Conservation (phyloP, 2,888 invertebrate genomes). For the Heliconius erato region DNA sequence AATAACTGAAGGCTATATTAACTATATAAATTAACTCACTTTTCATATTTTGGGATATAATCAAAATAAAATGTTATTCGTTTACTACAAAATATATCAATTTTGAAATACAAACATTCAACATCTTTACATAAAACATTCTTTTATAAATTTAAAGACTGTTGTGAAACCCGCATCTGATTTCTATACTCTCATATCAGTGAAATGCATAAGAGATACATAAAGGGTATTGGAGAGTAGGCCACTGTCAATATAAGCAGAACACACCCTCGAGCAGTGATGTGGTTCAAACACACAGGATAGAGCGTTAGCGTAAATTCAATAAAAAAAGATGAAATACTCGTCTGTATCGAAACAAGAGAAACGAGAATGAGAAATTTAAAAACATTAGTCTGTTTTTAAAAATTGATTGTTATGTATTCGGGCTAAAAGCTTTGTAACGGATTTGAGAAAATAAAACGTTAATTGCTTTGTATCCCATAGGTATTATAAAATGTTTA, state of each 20-base stretch:
- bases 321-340: background rate
- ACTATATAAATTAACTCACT: background rate
- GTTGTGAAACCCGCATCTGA: slow-evolving; percentile 2
- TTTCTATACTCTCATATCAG: slow-evolving; percentile 53
- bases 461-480: background rate
- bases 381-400: background rate
- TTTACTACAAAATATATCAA: background rate
- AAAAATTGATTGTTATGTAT: background rate
- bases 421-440: background rate
- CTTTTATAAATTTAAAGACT: background rate
- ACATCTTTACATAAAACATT: background rate
- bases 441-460: background rate
- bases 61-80: background rate
- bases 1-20: background rate
- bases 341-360: slow-evolving; percentile 1
- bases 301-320: slow-evolving; percentile 26
- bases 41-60: background rate
- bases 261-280: slow-evolving; percentile 62
- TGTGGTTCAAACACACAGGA: slow-evolving; percentile 50
- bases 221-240: slow-evolving; percentile 57
- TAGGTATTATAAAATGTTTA: background rate
- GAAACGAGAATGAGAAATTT: background rate
- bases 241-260: slow-evolving; percentile 64
- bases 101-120: background rate
- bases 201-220: slow-evolving; percentile 57